Percentiles rank a stretch among this genome's conserved stretches.
Evolutionary conservation across 2,113 vertebrate species (phyloP).

Genomic region (Tetrax tetrax): DNA sequence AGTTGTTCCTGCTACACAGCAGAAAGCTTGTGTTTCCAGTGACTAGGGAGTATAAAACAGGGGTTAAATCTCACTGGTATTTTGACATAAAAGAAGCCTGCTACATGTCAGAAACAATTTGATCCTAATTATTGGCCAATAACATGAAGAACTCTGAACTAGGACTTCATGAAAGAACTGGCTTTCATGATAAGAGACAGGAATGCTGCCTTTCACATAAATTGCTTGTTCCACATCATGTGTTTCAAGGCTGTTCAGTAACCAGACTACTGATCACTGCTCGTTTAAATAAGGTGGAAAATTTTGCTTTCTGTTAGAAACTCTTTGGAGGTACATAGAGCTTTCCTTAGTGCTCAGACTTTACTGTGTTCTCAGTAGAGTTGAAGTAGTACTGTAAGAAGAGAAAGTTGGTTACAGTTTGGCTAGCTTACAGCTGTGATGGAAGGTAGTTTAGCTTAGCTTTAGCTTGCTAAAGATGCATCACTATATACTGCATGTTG

Average conservation of each 20-base stretch:
- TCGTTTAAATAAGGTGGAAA: not conserved
- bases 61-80: not conserved
- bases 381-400: not conserved
- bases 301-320: not conserved
- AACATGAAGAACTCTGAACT: not conserved
- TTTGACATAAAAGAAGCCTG: not conserved
- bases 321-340: not conserved
- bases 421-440: not conserved
- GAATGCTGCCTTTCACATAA: not conserved
- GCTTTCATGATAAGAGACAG: not conserved
- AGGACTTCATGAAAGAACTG: not conserved
- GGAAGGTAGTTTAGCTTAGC: not conserved
- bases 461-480: not conserved
- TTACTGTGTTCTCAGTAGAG: not conserved
- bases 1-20: not conserved
- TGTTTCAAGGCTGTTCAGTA: not conserved
- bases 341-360: not conserved
- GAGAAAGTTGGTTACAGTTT: not conserved
- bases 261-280: not conserved
- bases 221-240: not conserved
- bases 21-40: not conserved
- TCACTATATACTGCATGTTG: fast-evolving
- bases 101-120: not conserved
- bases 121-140: not conserved
- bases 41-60: not conserved